These are phyloP conservation scores for Heliconius charithonia DNA, from an alignment of 2,888 invertebrate genomes.

Conservation along the genomic window DNA sequence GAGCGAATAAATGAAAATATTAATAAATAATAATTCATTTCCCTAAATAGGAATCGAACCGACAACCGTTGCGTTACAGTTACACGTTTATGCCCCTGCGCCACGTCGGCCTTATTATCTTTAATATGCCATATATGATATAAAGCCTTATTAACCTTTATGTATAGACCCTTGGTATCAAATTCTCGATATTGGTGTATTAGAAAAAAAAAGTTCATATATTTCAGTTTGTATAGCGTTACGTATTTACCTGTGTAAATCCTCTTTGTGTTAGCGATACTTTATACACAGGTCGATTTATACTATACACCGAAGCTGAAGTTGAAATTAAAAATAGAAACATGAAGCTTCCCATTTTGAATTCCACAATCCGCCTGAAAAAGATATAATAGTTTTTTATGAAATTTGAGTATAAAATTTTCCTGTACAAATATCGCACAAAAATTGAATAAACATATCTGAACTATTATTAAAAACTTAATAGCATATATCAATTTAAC, in stretches of 20 bases:
- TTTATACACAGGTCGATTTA: constrained; percentile 82
- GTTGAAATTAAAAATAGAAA: constrained; percentile 50
- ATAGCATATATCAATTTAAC: neutral
- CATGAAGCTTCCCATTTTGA: constrained; percentile 4
- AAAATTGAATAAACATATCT: neutral
- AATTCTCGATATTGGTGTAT: neutral
- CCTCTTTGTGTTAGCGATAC: constrained; percentile 86
- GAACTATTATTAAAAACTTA: neutral
- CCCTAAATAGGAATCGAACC: no score
- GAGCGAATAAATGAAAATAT: no score
- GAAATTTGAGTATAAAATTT: neutral
- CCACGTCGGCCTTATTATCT: no score
- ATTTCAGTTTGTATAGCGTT: constrained; percentile 53
- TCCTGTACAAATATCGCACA: neutral
- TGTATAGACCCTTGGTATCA: no score
- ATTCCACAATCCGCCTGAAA: constrained; percentile 13
- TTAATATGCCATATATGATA: no score
- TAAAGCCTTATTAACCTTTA: no score
- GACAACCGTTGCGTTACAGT: no score
- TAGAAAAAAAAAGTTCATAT: neutral
- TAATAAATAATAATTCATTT: no score
- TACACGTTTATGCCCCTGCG: no score
- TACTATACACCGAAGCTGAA: constrained; percentile 52
- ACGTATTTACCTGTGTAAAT: constrained; percentile 85
- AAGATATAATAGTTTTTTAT: neutral